Conservation (phyloP, 2,797 vertebrate species). For the Sebastes vulpes region DNA sequence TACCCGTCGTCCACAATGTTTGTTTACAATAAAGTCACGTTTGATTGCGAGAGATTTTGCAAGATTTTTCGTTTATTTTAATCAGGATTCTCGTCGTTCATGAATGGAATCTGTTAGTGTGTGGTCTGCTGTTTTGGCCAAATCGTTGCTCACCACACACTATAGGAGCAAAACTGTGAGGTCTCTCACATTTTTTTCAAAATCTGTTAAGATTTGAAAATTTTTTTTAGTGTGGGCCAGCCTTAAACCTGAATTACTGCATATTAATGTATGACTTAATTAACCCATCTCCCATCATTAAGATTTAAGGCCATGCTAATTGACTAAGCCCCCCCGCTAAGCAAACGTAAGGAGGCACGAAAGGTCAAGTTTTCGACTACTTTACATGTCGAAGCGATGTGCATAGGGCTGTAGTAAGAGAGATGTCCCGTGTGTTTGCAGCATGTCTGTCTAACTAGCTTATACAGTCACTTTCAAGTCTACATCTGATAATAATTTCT, state of each 20-base stretch:
- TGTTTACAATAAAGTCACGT: no score
- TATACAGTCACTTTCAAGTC: neutral
- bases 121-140: no score
- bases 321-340: neutral
- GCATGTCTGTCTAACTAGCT: neutral
- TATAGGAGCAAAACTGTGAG: no score
- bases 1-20: no score
- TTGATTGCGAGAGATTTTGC: no score
- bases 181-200: no score
- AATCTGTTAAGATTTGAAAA: no score
- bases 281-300: neutral
- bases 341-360: neutral
- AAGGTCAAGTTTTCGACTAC: neutral
- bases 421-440: neutral
- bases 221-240: no score
- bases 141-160: no score
- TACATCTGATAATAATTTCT: neutral
- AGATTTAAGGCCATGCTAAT: neutral
- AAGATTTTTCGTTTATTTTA: no score
- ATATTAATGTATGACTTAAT: neutral
- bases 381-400: neutral
- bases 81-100: accelerated
- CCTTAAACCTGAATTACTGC: neutral
- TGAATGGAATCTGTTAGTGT: no score
- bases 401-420: neutral